These are phyloP conservation scores for Cyanistes caeruleus DNA, from an alignment of 2,113 vertebrate genomes.

Conservation along the genomic window DNA sequence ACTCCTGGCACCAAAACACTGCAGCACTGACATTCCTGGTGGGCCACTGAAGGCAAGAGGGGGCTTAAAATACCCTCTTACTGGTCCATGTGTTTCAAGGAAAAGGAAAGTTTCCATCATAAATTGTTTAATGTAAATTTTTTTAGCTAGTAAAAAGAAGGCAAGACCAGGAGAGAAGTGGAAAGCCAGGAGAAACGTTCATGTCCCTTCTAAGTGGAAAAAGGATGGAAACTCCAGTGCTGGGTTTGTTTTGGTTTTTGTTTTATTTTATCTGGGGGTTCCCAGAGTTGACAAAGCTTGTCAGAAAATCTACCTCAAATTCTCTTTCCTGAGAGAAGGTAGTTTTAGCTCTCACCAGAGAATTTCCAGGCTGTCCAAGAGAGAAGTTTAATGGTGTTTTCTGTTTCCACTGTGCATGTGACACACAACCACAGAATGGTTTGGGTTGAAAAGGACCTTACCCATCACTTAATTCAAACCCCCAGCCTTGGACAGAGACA, in stretches of 20 bases:
- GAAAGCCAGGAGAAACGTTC: neutral
- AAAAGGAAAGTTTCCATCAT: neutral
- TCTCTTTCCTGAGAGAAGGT: neutral
- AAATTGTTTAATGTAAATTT: neutral
- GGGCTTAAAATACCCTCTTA: neutral
- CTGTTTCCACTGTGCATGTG: neutral
- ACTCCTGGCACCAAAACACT: neutral
- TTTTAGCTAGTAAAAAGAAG: neutral
- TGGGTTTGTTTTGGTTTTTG: neutral
- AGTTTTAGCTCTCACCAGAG: neutral
- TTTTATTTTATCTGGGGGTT: neutral
- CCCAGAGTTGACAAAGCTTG: neutral
- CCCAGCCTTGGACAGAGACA: neutral
- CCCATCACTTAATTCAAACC: neutral
- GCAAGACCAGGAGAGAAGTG: neutral
- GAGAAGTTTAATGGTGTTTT: neutral
- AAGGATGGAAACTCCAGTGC: neutral
- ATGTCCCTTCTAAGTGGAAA: neutral
- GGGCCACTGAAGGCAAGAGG: neutral
- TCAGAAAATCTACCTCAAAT: neutral
- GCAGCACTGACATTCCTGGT: neutral
- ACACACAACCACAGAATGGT: neutral
- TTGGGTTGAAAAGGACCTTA: neutral
- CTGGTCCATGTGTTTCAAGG: neutral
- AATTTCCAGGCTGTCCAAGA: neutral